phyloP scores from a whole-genome alignment of 2,888 invertebrate species.

The Drosophila macrospina region DNA sequence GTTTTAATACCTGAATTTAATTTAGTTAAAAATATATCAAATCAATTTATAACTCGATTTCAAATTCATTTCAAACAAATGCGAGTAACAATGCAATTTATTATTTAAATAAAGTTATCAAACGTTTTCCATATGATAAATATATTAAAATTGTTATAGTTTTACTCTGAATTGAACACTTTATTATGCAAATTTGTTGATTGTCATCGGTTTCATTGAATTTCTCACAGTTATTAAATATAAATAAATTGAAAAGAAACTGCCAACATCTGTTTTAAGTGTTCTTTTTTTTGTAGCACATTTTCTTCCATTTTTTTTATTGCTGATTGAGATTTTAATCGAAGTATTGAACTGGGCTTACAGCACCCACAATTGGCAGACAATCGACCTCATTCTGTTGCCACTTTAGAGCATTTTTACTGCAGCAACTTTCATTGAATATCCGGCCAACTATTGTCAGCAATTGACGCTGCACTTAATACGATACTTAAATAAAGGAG shows the following conservation, averaged over 20 bases:
- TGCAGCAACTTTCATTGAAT: conserved; percentile 5
- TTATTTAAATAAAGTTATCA: no score
- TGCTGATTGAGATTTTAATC: neutral
- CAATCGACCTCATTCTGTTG: conserved; percentile 2
- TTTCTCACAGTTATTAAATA: neutral
- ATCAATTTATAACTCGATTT: no score
- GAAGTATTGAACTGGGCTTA: neutral
- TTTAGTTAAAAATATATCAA: no score
- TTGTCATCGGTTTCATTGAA: neutral
- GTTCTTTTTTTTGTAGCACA: neutral
- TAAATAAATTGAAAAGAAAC: neutral
- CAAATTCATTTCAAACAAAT: no score
- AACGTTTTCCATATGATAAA: no score
- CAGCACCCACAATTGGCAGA: neutral
- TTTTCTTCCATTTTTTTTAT: neutral
- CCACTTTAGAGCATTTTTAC: conserved; percentile 9
- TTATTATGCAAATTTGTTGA: neutral
- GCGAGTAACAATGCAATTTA: no score
- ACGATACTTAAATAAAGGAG: conserved; percentile 16
- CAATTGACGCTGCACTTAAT: conserved; percentile 31
- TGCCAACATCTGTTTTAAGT: neutral
- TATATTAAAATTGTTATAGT: no score
- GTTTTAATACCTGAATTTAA: no score
- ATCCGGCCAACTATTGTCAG: conserved; percentile 13
- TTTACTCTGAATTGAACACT: no score